Conservation (phyloP, 2,113 vertebrate genomes). For the Cygnus buccinator region DNA sequence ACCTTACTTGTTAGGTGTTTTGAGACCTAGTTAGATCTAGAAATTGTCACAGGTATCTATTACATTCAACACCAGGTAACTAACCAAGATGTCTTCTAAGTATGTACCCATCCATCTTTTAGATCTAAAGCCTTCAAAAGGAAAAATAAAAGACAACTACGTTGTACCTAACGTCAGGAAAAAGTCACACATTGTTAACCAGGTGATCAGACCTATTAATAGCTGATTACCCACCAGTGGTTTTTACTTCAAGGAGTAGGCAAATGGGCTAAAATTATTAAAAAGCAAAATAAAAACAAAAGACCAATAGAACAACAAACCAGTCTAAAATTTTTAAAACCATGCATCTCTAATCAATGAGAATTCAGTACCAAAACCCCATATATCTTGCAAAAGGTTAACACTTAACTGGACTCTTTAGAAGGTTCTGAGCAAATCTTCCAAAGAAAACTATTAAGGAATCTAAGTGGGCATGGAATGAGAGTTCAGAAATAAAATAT, state of each 20-base stretch:
- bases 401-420: not conserved
- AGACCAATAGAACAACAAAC: not conserved
- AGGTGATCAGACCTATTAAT: not conserved
- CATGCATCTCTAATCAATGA: not conserved
- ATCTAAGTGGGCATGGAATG: not conserved
- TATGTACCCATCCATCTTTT: not conserved
- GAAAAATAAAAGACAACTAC: not conserved
- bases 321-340: not conserved
- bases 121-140: not conserved
- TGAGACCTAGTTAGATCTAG: not conserved
- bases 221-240: not conserved
- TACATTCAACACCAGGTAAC: not conserved
- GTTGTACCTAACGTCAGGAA: not conserved
- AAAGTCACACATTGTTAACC: not conserved
- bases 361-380: not conserved
- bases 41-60: not conserved
- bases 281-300: not conserved
- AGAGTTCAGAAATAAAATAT: not conserved
- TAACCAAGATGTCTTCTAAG: not conserved
- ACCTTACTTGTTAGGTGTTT: not conserved
- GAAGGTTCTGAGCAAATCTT: not conserved
- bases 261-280: not conserved
- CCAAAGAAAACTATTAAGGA: not conserved
- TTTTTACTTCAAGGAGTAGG: not conserved
- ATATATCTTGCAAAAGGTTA: not conserved